Evolutionary conservation across 2,888 invertebrate genomes (phyloP), one percentile per base, ranked within the genome.

Genomic region (Rotaria macrura): DNA sequence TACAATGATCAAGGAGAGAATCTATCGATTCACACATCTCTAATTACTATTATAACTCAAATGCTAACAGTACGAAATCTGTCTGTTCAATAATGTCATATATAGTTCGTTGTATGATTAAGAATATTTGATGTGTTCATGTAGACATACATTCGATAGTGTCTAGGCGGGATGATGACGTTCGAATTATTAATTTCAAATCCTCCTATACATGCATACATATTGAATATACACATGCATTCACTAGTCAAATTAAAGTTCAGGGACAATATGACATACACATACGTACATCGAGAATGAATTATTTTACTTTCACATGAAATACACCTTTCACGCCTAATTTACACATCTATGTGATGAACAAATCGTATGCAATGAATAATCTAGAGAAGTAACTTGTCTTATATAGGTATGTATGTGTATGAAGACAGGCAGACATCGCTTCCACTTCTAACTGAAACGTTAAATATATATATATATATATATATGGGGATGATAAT

Each of bases 71-170:
- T 34, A 65, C 2, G 20, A 65, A 38, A 65, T 29, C 34, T 65
- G 34, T 65, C 65, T 65, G 20, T 29, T 65, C 65, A 65, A 34
- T 65, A 65, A 65, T 65, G 20, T 65, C 34, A 65, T 29, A 65
- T 38, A 65, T 65, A 12, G 65, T 34, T 65, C 29, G 34, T 65
- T 34, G 34, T 29, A 34, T 65, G 65, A 65, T 65, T 34, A 65
- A 65, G 65, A 65, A 65, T 65, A 65, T 65, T 65, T 65, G 65
- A 65, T 65, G 65, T 65, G 34, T 34, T 65, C 65, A 65, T 65
- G 65, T 65, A 65, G 65, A 65, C 65, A 65, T 20, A 34, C 34
- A 65, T 65, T 65, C 34, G 65, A 65, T 65, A 17, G 34, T 65
- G 65, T 65, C 65, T 65, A 65, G 65, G 65, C 65, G 34, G 29